Evolutionary conservation across 1,140 invertebrate species (phyloP), one percentile per base, ranked within the genome.

Genomic region (Diorhabda sublineata): DNA sequence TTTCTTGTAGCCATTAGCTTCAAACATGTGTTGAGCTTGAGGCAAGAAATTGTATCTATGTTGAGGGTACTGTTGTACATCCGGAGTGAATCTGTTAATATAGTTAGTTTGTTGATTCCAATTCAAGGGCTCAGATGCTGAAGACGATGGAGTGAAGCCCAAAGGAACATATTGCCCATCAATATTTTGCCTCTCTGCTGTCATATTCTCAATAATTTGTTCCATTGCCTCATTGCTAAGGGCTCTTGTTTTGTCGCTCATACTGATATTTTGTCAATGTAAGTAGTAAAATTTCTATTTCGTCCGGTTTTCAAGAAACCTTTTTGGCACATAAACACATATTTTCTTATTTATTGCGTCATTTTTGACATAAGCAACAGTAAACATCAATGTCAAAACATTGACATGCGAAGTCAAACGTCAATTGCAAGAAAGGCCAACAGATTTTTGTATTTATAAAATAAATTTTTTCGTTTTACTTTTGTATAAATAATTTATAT

Each of bases 201-300:
- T 86, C 83, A 88, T 87, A 64, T 86, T 84, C 69, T 86, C 84
- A 42, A 88, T 87, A 64, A 88, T 87, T 77, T 88, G 85, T 74
- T 88, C 86, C 71, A 88, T 80, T 9, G 85, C 80, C 61, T 78
- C 76, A 68, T 81, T 83, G 47, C 74, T 69, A 64, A 69, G 66
- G 11, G 75, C 73, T 68, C 74, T 71, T n/a, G 73, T 77, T 61
- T 73, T 70, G 66, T 80, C 78, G 64, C 74, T 74, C 79, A 81
- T 81, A 67, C 73, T 69, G 45, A 57, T 68, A 8, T 9, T 59
- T 41, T 41, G 42, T 42, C 41, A 58, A 66, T 67, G n/a, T 59
- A 44, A 45, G 7, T 67, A n/a, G n/a, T 26, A 59, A 59, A 68
- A 45, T 68, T 45, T 64, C 42, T 43, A 57, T 65, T 66, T 59